A percentile compares a stretch with the other conserved stretches of the same genome.
Evolutionary conservation across 1,140 invertebrate genomes (phyloP).

Genomic region (Cydia strobilella): DNA sequence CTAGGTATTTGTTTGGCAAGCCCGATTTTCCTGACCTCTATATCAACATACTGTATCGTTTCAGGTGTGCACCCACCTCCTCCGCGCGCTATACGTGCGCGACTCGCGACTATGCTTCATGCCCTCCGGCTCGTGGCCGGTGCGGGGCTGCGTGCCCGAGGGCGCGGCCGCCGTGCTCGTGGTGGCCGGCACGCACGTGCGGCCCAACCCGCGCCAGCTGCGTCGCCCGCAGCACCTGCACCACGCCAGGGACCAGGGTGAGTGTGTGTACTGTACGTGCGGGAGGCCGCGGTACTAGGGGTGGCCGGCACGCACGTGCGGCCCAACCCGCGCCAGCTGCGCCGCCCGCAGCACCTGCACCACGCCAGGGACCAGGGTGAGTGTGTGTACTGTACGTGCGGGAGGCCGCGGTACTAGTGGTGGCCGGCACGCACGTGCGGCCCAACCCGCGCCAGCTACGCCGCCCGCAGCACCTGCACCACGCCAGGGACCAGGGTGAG

Average conservation of each 20-base stretch:
- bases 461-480: constrained; percentile 37
- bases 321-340: constrained; percentile 36
- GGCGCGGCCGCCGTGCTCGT: constrained; percentile 46
- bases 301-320: constrained; percentile 45
- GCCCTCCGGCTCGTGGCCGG: constrained; percentile 53
- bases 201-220: constrained; percentile 33
- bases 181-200: constrained; percentile 44
- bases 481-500: constrained; percentile 31
- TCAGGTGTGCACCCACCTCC: constrained; percentile 84
- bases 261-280: too few species aligned
- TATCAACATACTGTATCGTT: not conserved
- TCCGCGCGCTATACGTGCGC: constrained; percentile 90
- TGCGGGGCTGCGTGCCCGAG: constrained; percentile 43
- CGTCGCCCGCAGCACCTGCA: constrained; percentile 36
- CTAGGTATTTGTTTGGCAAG: too few species aligned
- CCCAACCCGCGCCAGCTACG: constrained; percentile 33
- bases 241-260: constrained; percentile 33
- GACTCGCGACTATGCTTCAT: constrained; percentile 82
- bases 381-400: too few species aligned
- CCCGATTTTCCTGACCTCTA: not conserved
- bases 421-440: constrained; percentile 43
- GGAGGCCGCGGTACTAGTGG: constrained; percentile 45
- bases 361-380: constrained; percentile 12
- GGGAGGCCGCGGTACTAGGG: constrained; percentile 45
- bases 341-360: constrained; percentile 34